These are phyloP conservation scores for Ceramica pisi DNA, from an alignment of 2,888 invertebrate species.

Conservation along the genomic window DNA sequence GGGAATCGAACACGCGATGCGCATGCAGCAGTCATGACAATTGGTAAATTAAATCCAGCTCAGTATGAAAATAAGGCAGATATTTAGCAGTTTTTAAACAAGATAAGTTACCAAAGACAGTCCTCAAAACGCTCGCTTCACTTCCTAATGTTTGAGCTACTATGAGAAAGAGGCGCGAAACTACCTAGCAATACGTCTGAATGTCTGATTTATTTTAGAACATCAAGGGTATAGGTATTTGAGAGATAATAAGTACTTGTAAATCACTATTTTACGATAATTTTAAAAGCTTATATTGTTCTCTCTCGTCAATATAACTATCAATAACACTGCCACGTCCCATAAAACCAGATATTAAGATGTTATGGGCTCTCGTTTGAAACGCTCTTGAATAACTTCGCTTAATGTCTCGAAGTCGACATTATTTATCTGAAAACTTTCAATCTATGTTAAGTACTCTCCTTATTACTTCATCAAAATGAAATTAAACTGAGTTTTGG, in stretches of 20 bases:
- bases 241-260: too few species aligned
- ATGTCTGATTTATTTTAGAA: background rate
- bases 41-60: too few species aligned
- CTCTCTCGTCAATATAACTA: constrained; percentile 8
- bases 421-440: constrained; percentile 65
- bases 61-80: background rate
- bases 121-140: too few species aligned
- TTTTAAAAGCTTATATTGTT: constrained; percentile 15
- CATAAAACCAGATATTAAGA: constrained; percentile 53
- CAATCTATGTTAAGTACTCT: constrained; percentile 57
- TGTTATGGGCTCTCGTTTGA: constrained; percentile 46
- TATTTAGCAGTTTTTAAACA: background rate
- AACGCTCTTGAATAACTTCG: constrained; percentile 50
- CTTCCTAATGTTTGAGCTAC: background rate
- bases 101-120: background rate
- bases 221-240: background rate
- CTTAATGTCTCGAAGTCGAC: constrained; percentile 41
- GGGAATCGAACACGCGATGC: too few species aligned
- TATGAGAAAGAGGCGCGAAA: background rate
- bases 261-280: constrained; percentile 4
- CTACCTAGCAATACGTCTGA: background rate
- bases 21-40: too few species aligned
- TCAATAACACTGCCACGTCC: constrained; percentile 17
- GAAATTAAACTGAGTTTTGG: constrained; percentile 45
- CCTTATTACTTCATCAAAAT: constrained; percentile 59